Evolutionary conservation across 2,113 vertebrate species (phyloP), one percentile per base, ranked within the genome.

Genomic region (Osmerus mordax): DNA sequence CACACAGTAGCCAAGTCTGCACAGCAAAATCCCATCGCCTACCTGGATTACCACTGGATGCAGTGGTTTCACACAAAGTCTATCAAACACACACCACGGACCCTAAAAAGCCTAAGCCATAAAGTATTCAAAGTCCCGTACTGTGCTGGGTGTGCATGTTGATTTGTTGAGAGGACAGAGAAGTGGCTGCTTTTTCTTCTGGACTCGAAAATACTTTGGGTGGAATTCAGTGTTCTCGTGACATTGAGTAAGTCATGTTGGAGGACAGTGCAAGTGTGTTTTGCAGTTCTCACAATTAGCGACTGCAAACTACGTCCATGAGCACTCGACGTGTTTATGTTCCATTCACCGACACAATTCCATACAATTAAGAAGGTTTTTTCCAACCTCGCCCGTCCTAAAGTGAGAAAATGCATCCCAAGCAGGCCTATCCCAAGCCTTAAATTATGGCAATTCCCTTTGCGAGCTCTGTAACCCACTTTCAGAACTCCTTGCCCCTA

Each of bases 41-140:
- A 62, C 61, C 59, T n/a, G 72, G 74, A 77, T 79, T 78, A 82
- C 59, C 61, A 52, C 61, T 53, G 16, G 54, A 16, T 29, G 25
- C 18, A 47, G 41, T 47, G 41, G 56, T 69, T 59, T 69, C 54
- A 21, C 41, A 70, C 54, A 36, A 15, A 28, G 32, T 29, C 29
- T 36, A 19, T 13, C 13, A 13, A 3, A n/a, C 54, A 56, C 54
- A 56, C 41, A n/a, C 15, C 32, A 36, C 3, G 47, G 65, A n/a
- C 69, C n/a, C 28, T 65, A 64, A 65, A 61, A 47, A 16, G 21
- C 23, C 59, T 23, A 53, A 70, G 47, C 55, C 53, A 64, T 54
- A 32, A 59, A 54, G 32, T 54, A 67, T 71, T 71, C 62, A 32
- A 14, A 18, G 16, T 64, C 32, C 62, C 6, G 13, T n/a, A 64